A percentile compares a stretch with the other conserved stretches of the same genome.
phyloP scores from a whole-genome alignment of 2,888 invertebrate genomes.

The Protophormia terraenovae region DNA sequence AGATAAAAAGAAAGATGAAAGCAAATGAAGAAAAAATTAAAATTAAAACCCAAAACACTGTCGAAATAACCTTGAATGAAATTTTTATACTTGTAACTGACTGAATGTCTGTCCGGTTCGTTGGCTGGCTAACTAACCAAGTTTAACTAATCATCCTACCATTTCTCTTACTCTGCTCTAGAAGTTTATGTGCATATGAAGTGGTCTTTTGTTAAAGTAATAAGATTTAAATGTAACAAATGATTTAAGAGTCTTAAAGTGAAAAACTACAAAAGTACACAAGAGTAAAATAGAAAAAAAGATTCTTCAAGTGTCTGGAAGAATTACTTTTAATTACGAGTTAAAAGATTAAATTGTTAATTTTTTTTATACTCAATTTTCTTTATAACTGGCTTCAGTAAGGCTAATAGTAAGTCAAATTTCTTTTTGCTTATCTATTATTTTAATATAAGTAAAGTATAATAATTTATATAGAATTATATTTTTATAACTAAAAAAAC shows the following conservation, averaged over 20 bases:
- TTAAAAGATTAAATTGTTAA: conserved; percentile 37
- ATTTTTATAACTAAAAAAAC: not conserved
- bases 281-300: not conserved
- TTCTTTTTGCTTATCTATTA: not conserved
- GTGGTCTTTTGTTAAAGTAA: conserved; percentile 1
- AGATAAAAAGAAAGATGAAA: conserved; percentile 10
- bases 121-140: conserved; percentile 1
- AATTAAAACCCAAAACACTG: conserved; percentile 20
- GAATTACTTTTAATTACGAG: conserved; percentile 56
- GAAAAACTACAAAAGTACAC: conserved; percentile 8
- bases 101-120: not conserved
- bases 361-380: not conserved
- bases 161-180: not conserved
- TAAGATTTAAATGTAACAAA: conserved; percentile 56
- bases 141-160: conserved; percentile 8
- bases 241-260: conserved; percentile 45
- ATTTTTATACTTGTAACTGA: not conserved
- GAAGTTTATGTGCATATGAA: conserved; percentile 21
- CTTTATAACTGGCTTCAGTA: not conserved
- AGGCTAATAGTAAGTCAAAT: not conserved
- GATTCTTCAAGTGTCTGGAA: conserved; percentile 39
- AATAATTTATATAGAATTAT: not conserved
- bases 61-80: conserved; percentile 51
- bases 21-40: conserved; percentile 14
- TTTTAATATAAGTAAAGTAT: not conserved